Evolutionary conservation across 2,113 vertebrate genomes (phyloP).

Genomic region (Prunella himalayana): DNA sequence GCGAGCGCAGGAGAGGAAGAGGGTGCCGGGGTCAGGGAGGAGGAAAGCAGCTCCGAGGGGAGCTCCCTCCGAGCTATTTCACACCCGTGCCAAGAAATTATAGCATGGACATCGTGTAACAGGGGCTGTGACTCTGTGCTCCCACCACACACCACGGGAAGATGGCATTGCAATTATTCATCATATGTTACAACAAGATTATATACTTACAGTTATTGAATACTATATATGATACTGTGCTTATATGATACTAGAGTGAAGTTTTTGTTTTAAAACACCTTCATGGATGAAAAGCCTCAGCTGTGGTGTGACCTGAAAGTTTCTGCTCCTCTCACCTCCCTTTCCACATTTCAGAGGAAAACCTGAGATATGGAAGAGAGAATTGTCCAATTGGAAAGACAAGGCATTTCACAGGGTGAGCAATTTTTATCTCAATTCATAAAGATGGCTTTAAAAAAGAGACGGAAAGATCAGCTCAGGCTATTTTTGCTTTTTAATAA

Average conservation of each 20-base stretch:
- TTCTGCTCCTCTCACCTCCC: not conserved
- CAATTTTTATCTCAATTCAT: not conserved
- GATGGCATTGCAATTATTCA: not conserved
- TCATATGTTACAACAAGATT: accelerated
- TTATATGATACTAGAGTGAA: not conserved
- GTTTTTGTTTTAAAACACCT: not conserved
- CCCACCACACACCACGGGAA: too few species aligned
- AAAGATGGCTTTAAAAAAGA: not conserved
- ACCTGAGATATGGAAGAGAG: not conserved
- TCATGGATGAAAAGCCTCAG: not conserved
- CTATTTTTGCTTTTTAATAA: not conserved
- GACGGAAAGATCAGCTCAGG: not conserved
- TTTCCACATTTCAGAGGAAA: not conserved
- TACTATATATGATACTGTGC: accelerated
- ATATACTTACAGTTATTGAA: too few species aligned
- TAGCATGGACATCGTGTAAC: accelerated
- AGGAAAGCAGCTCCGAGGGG: not conserved
- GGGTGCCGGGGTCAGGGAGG: accelerated
- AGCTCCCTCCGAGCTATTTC: not conserved
- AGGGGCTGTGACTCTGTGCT: not conserved
- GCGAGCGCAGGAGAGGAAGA: not conserved
- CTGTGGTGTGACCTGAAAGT: accelerated
- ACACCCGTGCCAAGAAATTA: accelerated
- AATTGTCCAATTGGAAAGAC: not conserved
- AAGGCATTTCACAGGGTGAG: not conserved